Evolutionary conservation across 2,888 invertebrate genomes (phyloP), one percentile per base, ranked within the genome.

Genomic region (Erebia epiphron): DNA sequence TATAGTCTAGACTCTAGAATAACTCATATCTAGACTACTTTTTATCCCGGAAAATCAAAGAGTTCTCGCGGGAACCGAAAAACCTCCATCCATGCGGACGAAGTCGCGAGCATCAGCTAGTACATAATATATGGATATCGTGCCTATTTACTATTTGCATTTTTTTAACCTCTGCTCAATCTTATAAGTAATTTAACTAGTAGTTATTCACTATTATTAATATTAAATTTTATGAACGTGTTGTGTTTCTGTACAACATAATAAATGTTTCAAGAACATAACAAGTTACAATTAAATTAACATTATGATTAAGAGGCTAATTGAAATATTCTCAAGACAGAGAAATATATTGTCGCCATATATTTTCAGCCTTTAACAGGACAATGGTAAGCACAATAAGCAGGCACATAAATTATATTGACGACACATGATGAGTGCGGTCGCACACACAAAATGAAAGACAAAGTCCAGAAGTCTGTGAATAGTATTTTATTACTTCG

Each of bases 381-480:
- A 72, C 75, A 73, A 76, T 74, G 60, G 75, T 75, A 61, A 69
- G 69, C 72, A 69, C 79, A 82, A 84, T 81, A 81, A 80, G 79
- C 76, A 68, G 54, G 73, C 76, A 76, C 78, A 79, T 77, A 80
- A 79, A 78, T 83, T 81, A 83, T 81, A 83, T 79, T 76, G 75
- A 74, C 73, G 68, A 68, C 74, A 69, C 68, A 77, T 70, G 68
- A 71, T 68, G 64, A 54, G 64, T 54, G 58, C 60, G 18, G n/a
- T 64, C 64, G 57, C 46, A 56, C 52, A 66, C 63, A 57, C 58
- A 65, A 75, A 77, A 78, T 77, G 66, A 61, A 67, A 70, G 68
- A 75, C 72, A 77, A 18, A 68, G 50, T 57, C 56, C 43, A 18
- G 67, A 43, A 11, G 26, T n/a, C 9, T 61, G 5, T 50, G 50